Conservation (phyloP, 2,888 invertebrate species). For the Harpagoxenus sublaevis region DNA sequence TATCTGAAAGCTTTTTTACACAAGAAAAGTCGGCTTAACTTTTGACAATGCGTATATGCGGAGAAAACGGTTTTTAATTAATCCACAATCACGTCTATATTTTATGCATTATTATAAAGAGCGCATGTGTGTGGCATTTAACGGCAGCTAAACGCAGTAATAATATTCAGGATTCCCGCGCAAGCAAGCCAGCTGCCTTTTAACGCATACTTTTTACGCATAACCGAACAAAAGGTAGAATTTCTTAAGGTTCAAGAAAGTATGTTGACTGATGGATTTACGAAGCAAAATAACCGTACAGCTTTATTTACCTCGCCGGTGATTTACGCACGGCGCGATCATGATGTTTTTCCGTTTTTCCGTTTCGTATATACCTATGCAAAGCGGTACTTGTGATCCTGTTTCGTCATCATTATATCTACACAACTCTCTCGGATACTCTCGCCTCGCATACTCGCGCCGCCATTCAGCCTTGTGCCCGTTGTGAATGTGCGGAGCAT, state of each 20-base stretch:
- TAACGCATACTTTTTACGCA: background rate
- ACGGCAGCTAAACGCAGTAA: background rate
- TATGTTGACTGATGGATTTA: conserved; percentile 27
- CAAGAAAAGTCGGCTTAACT: background rate
- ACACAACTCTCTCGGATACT: conserved; percentile 12
- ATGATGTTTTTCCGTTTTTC: background rate
- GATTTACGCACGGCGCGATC: conserved; percentile 13
- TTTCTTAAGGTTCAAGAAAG: conserved; percentile 24
- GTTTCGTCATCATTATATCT: conserved; percentile 27
- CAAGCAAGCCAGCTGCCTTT: background rate
- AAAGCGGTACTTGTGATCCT: conserved; percentile 25
- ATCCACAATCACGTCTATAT: background rate
- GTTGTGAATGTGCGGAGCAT: background rate
- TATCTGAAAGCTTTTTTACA: too few relatives aligned
- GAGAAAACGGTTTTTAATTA: conserved; percentile 7
- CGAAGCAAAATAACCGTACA: background rate
- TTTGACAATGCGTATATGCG: background rate
- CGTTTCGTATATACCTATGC: conserved; percentile 26
- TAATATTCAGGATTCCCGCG: conserved; percentile 21
- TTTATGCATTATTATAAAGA: conserved; percentile 24
- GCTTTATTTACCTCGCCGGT: conserved; percentile 30
- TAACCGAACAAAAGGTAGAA: conserved; percentile 25
- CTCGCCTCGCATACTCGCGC: background rate
- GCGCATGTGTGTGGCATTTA: conserved; percentile 12
- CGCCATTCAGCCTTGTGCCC: background rate